Base-by-base conservation (phyloP, 2,888 invertebrate species). In the Spisula subtruncata region DNA sequence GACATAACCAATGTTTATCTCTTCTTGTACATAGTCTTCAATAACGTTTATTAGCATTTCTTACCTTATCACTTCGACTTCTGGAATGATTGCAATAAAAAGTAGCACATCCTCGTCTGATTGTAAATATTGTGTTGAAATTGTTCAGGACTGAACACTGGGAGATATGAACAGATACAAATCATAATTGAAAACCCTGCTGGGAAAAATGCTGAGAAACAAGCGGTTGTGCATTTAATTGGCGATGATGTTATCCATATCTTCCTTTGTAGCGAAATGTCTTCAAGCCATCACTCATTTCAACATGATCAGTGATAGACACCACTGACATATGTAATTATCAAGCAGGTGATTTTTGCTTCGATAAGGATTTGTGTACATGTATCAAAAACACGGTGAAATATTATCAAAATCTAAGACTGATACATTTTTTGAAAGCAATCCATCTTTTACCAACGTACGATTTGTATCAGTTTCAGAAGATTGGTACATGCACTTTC, bases 291-390 rank as follows among this genome's bases (percentile, higher is more conserved):
- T 71, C 71, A 71, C 12, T 71, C 71, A 71, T 71, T 71, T 32
- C n/a, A 32, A 60, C 29, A 32, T 71, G 32, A 32, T 71, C 29
- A 29, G 32, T 29, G 71, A 32, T 71, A 71, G 18, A 25, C 32
- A 71, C 71, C 71, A 29, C 71, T 71, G 71, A 71, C 29, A 35
- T 32, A 75, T 75, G 71, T 71, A 71, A 71, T 71, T 71, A 71
- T 71, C 32, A 71, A n/a, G 32, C 32, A 71, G 71, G 71, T 71
- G 71, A 60, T 71, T 71, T 71, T 71, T 71, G 71, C 32, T 71
- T 71, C 71, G 71, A 71, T 71, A 16, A 71, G 12, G 32, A 71
- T 71, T 32, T 25, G 32, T 71, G 32, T 16, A n/a, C 2, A 8
- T 60, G n/a, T n/a, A n/a, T 48, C 5, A 48, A 48, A 48, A 48